Evolutionary conservation across 2,113 vertebrate species (phyloP), one percentile per base, ranked within the genome.

Genomic region (Chitala chitala): DNA sequence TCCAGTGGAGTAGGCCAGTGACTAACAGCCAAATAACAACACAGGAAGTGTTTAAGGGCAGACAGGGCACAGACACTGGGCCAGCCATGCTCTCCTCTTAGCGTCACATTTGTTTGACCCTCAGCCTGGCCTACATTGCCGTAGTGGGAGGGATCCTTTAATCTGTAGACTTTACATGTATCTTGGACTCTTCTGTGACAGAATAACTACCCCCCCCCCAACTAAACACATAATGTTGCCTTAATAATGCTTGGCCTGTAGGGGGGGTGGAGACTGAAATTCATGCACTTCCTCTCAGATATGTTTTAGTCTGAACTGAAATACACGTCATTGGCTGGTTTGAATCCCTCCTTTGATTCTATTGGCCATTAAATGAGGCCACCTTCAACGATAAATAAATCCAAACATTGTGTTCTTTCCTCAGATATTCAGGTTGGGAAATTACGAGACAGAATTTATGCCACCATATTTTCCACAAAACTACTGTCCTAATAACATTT

Each of bases 21-120:
- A 76, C 65, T 65, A 78, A 75, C 66, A 69, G 77, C 64, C 69
- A 63, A 81, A 81, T 73, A 78, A 78, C 75, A 78, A 72, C 71
- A 75, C 50, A 22, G 48, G 70, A 48, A 81, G 44, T 40, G 50
- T 66, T 76, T 76, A 71, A 73, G 22, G 44, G 29, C 38, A 63
- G 51, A 71, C 15, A 40, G 26, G 64, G 59, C 48, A 64, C 40
- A 64, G 75, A 38, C 64, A 71, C 12, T n/a, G 31, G 8, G 50
- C 26, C 20, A n/a, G n/a, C 33, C 59, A 13, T 61, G 51, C 15
- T 5, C 31, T 38, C 59, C 8, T 63, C 58, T 36, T 20, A 63
- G 58, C 31, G 9, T 12, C 64, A 65, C 63, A 65, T 65, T 22
- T 48, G 42, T 26, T 24, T 26, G 64, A 46, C 64, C 38, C n/a